Percentiles rank a stretch among this genome's conserved stretches.
These are phyloP conservation scores for Hipparchia semele DNA, from an alignment of 2,888 invertebrate species.

Conservation along the genomic window DNA sequence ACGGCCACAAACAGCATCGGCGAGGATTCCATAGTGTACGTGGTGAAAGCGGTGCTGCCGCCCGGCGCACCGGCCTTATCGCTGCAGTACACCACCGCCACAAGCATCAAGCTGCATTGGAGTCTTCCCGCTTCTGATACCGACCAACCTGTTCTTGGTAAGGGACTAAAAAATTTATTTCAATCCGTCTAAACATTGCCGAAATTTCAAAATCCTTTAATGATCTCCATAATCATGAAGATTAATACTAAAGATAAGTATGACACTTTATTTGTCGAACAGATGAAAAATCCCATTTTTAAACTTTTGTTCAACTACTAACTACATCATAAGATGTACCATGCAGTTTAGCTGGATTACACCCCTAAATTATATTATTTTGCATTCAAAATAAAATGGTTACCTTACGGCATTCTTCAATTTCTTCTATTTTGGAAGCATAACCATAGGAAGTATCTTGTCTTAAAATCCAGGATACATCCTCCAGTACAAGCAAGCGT, in stretches of 20 bases:
- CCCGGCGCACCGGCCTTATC: conserved; percentile 88
- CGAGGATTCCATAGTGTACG: conserved; percentile 91
- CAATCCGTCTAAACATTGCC: no score
- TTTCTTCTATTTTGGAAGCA: neutral
- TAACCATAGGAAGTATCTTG: neutral
- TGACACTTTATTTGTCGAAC: no score
- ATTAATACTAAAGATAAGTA: no score
- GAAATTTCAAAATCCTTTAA: no score
- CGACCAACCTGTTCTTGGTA: conserved; percentile 77
- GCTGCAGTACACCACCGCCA: conserved; percentile 89
- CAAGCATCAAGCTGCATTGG: conserved; percentile 86
- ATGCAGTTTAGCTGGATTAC: no score
- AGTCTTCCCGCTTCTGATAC: conserved; percentile 59
- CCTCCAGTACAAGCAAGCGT: conserved; percentile 86
- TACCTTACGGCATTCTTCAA: no score
- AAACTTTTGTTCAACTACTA: no score
- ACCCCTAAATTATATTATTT: no score
- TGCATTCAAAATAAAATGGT: no score
- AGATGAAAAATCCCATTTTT: no score
- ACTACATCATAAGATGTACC: no score
- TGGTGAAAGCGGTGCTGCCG: conserved; percentile 88
- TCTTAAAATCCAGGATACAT: conserved; percentile 81
- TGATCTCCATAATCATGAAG: no score
- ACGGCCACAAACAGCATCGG: conserved; percentile 92
- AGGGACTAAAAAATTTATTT: neutral